Evolutionary conservation across 2,888 invertebrate species (phyloP).

Genomic region (Epistrophella euchroma): DNA sequence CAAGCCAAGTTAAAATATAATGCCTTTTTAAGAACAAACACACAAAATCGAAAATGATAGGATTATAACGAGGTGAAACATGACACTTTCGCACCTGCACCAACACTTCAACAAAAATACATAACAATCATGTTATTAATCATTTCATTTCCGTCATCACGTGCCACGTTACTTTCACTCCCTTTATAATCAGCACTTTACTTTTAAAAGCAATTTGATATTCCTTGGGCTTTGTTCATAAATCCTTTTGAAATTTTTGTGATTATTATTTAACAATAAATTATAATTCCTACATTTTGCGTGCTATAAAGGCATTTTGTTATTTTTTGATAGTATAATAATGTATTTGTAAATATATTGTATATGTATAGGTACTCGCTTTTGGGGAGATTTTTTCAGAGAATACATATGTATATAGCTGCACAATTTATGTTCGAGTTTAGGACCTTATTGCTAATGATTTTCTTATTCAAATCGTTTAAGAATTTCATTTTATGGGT

Average conservation of each 20-base stretch:
- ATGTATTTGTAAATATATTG: background rate
- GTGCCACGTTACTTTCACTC: background rate
- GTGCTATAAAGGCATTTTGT: background rate
- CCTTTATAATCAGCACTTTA: background rate
- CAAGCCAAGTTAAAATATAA: too few relatives aligned
- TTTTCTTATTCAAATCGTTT: background rate
- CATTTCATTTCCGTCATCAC: background rate
- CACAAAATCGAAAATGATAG: background rate
- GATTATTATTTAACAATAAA: slow-evolving; percentile 4
- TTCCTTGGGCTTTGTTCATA: background rate
- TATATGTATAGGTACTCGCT: background rate
- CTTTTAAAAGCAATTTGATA: background rate
- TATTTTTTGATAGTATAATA: too few relatives aligned
- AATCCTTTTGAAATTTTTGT: background rate
- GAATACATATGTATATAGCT: background rate
- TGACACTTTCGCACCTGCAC: background rate
- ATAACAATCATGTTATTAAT: background rate
- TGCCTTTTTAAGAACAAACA: too few relatives aligned
- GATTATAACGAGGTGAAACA: background rate
- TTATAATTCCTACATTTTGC: background rate
- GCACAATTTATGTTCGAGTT: background rate
- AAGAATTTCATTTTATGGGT: background rate
- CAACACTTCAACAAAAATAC: background rate
- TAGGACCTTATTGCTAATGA: background rate
- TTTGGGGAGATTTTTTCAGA: background rate